Base-by-base conservation (phyloP, 2,888 invertebrate species). In the Hydrotaea cyrtoneurina region DNA sequence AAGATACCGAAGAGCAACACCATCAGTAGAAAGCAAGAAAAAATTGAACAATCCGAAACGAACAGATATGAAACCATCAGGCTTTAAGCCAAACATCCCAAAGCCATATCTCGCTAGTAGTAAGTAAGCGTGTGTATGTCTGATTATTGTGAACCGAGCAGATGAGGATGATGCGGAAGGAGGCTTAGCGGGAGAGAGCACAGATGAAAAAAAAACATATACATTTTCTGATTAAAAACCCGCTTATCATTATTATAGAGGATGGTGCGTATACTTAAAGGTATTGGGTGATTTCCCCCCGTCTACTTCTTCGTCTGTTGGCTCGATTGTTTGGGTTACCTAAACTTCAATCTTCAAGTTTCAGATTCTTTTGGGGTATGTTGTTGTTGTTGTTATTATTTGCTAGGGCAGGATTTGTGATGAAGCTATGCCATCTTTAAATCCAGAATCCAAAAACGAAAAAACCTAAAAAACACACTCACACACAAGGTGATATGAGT, bases 211-310 rank as follows among this genome's bases (percentile, higher is more conserved):
- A 88, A 64, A 74, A 85, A 88, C 88, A 90, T 90, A 92, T 91
- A 92, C 89, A 91, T 92, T 91, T 91, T 91, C 91, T 91, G 91
- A 91, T 91, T 91, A 92, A 92, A 92, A 91, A 91, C 89, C 91
- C 91, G 91, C 91, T 91, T 92, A 92, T 91, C 91, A 91, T 91
- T 91, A 91, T 87, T 87, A 85, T 86, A 87, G 86, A 74, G 55
- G 79, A 62, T 46, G 75, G 76, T 75, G 74, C 55, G 69, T 69
- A 66, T 55, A 55, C 55, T 55, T 66, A 69, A 69, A 69, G 69
- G 46, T 46, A 46, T 69, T 69, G 39, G 66, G 66, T 66, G 66
- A 43, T 21, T 66, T n/a, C n/a, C n/a, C n/a, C n/a, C n/a, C n/a
- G n/a, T n/a, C 31, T 31, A 7, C 31, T 31, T 69, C 23, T 69